These are phyloP conservation scores for Corythornis cristatus DNA, from an alignment of 2,113 vertebrate genomes.

Conservation along the genomic window DNA sequence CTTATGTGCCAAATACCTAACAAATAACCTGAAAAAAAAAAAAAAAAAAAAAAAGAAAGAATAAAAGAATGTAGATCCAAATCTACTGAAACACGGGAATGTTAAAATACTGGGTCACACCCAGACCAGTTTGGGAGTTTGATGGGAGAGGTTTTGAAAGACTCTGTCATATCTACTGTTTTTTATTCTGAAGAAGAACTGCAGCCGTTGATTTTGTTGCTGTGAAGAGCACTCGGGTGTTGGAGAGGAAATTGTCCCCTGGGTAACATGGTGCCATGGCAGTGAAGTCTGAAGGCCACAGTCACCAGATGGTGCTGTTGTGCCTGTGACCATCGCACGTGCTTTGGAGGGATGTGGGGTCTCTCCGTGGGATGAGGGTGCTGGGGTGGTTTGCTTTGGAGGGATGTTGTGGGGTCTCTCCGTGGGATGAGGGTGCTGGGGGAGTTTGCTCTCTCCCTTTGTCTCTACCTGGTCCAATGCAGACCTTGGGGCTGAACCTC, in stretches of 20 bases:
- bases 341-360: not conserved
- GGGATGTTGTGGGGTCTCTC: not conserved
- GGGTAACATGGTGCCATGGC: constrained; percentile 46
- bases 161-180: not conserved
- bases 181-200: not conserved
- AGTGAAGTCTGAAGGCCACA: not conserved
- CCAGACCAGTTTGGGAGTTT: not conserved
- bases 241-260: not conserved
- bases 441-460: not conserved
- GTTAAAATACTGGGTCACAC: not conserved
- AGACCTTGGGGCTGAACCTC: not conserved
- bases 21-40: not conserved
- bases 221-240: not conserved
- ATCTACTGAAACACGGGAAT: not conserved
- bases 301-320: constrained; percentile 67
- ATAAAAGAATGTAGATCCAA: not conserved
- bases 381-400: not conserved
- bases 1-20: not conserved
- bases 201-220: not conserved
- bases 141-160: not conserved
- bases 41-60: not conserved
- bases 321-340: not conserved
- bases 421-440: not conserved
- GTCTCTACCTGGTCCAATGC: not conserved
- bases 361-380: not conserved